phyloP scores from a whole-genome alignment of 1,140 invertebrate genomes.

The Drosophila carrolli region DNA sequence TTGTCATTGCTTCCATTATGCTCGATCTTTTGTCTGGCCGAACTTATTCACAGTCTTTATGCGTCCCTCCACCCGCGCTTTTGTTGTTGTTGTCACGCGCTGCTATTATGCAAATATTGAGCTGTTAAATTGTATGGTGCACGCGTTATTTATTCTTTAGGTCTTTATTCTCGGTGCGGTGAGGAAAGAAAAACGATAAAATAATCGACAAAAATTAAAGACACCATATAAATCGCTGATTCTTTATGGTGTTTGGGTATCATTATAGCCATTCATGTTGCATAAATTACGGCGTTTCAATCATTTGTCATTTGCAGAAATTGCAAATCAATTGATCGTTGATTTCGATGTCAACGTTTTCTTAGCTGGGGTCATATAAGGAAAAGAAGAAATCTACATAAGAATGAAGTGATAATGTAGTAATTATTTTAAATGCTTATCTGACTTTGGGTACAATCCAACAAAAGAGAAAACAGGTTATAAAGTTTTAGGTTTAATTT shows the following conservation, averaged over 20 bases:
- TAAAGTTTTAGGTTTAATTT: no score
- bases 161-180: constrained; percentile 44
- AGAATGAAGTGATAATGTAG: constrained; percentile 14
- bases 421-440: not conserved
- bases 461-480: not conserved
- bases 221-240: constrained; percentile 50
- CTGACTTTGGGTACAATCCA: not conserved
- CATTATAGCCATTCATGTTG: constrained; percentile 75
- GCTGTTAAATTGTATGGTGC: constrained; percentile 75
- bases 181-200: constrained; percentile 14
- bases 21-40: constrained; percentile 23
- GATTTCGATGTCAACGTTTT: constrained; percentile 15
- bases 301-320: constrained; percentile 65
- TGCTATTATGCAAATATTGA: constrained; percentile 82
- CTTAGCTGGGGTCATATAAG: constrained; percentile 5
- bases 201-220: constrained; percentile 45
- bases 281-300: constrained; percentile 74
- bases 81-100: constrained; percentile 71
- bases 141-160: constrained; percentile 74
- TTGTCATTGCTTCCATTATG: constrained; percentile 20
- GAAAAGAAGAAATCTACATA: constrained; percentile 7
- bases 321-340: constrained; percentile 50
- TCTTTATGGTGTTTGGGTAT: constrained; percentile 40
- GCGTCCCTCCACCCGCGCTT: not conserved
- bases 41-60: constrained; percentile 26